Evolutionary conservation across 2,797 vertebrate genomes (phyloP), one percentile per base, ranked within the genome.

Genomic region (Cryptoblepharus egeriae): DNA sequence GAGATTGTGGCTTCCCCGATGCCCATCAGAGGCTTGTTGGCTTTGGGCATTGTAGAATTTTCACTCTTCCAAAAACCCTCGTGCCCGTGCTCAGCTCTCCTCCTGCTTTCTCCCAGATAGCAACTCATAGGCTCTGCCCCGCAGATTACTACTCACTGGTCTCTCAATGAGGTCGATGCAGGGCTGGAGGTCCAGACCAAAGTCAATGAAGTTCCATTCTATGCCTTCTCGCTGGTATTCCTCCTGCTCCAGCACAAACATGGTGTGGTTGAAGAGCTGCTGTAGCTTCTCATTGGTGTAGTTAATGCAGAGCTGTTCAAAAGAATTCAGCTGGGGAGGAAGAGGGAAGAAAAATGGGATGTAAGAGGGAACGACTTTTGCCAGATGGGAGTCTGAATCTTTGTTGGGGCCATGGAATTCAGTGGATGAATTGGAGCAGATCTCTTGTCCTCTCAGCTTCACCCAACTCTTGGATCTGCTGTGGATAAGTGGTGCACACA

Each of bases 161-260:
- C 94, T 96, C 92, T 98, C 97, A 2, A 97, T 97, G 93, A 97
- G 96, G 92, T 97, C 97, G 24, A 95, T 95, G 87, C 95, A 95
- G 73, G 95, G 95, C 87, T 95, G 95, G 80, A 95, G 88, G 85
- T 95, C 95, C 2, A 95, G 89, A 45, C 95, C 95, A 2, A 95
- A 95, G 87, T 95, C 95, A 1, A 95, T 92, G 79, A 95, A 95
- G 88, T 92, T 94, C 94, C 95, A 95, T 85, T 93, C 93, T 65
- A 89, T 90, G 60, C 82, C 84, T 67, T 81, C 88, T 7, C 79
- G 71, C 77, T 95, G 95, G 85, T 95, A 95, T 83, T 95, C 95
- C 69, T 95, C 95, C 83, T 95, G 95, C 89, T 96, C 95, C 91
- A 96, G 92, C 78, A 95, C 90, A 84, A 96, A 96, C 95, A 95